Percentiles rank a stretch among this genome's conserved stretches.
phyloP scores from a whole-genome alignment of 2,888 invertebrate genomes.

The Hydraecia micacea region DNA sequence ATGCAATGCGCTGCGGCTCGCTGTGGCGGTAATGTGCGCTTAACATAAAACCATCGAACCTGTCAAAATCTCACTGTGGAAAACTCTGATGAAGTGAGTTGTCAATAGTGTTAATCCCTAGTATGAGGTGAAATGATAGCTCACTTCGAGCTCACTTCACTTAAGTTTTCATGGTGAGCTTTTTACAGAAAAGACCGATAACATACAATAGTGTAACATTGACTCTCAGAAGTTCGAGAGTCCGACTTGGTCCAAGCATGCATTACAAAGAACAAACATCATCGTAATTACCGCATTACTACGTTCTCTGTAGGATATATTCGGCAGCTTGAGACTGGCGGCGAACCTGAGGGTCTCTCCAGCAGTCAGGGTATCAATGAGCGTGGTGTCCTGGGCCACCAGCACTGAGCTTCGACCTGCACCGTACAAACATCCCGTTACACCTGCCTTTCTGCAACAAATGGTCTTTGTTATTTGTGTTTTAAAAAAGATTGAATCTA shows the following conservation, averaged over 20 bases:
- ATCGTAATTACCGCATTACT: conserved; percentile 73
- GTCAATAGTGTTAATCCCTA: no score
- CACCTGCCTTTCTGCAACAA: conserved; percentile 83
- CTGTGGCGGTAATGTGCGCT: no score
- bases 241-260: background rate
- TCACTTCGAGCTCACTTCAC: no score
- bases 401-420: conserved; percentile 93
- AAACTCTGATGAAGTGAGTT: no score
- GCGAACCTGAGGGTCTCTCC: conserved; percentile 96
- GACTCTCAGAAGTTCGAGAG: background rate
- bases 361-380: conserved; percentile 96
- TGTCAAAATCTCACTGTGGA: no score
- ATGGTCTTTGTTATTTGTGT: conserved; percentile 14
- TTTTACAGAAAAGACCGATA: no score
- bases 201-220: background rate
- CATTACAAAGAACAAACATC: background rate
- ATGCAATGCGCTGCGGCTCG: no score
- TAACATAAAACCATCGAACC: background rate
- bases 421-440: conserved; percentile 92
- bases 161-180: no score
- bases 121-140: no score
- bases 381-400: conserved; percentile 95
- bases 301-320: conserved; percentile 73
- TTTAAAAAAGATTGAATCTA: background rate
- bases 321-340: conserved; percentile 94